Evolutionary conservation across 2,888 invertebrate genomes (phyloP).

Genomic region (Elaeidobius kamerunicus): DNA sequence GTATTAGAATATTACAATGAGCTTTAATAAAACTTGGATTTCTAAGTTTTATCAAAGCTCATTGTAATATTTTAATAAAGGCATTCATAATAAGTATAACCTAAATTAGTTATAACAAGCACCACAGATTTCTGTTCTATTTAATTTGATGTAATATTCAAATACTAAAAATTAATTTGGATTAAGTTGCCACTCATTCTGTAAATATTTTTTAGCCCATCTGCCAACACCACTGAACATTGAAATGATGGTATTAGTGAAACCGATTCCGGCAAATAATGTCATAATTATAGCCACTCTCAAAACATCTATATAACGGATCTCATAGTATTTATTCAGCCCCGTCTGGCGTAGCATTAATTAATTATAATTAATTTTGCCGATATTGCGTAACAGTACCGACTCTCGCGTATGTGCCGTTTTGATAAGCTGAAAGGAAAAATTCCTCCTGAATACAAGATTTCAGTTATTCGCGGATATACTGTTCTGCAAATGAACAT

Average conservation of each 20-base stretch:
- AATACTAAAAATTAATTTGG: too few species aligned
- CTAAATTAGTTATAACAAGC: too few species aligned
- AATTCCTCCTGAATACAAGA: not conserved
- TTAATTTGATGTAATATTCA: too few species aligned
- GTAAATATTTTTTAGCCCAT: too few species aligned
- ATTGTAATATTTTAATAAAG: too few species aligned
- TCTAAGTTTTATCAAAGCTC: too few species aligned
- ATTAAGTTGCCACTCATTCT: too few species aligned
- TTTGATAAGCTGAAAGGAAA: not conserved
- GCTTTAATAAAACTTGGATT: too few species aligned
- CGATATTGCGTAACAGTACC: constrained; percentile 14
- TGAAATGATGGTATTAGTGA: constrained; percentile 12
- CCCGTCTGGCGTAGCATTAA: constrained; percentile 11
- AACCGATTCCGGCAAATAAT: constrained; percentile 10
- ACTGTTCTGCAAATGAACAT: not conserved
- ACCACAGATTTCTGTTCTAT: too few species aligned
- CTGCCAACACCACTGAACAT: too few species aligned
- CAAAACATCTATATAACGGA: constrained; percentile 10
- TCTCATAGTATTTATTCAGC: not conserved
- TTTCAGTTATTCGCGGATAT: constrained; percentile 5
- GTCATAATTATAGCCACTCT: constrained; percentile 15
- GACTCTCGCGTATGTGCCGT: constrained; percentile 1
- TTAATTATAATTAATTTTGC: constrained; percentile 18
- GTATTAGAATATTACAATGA: too few species aligned
- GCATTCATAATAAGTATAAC: too few species aligned